Evolutionary conservation across 1,140 invertebrate genomes (phyloP).

Genomic region (Melanaphis sacchari): DNA sequence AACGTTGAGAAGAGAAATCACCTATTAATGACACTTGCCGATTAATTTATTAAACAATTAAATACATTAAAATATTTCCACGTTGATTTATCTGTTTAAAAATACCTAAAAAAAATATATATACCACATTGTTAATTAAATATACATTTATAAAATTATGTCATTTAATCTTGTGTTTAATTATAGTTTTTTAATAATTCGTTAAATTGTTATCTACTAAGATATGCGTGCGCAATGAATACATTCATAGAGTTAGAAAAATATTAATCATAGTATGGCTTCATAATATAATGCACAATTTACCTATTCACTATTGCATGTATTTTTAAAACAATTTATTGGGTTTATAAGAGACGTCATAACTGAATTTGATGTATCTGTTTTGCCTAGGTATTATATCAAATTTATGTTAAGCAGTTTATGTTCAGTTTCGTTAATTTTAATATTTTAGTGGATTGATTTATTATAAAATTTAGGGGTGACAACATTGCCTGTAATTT

Average conservation of each 20-base stretch:
- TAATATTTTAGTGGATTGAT: background rate
- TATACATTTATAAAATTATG: background rate
- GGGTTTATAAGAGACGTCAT: background rate
- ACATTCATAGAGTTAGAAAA: background rate
- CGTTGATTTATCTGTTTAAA: background rate
- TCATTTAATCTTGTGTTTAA: background rate
- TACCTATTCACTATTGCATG: no score
- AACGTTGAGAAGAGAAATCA: background rate
- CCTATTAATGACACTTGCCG: background rate
- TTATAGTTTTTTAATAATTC: slow-evolving; percentile 4
- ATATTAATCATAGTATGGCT: background rate
- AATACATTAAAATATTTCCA: background rate
- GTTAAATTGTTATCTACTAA: background rate
- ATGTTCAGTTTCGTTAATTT: background rate
- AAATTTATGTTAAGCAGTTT: background rate
- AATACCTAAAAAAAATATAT: background rate
- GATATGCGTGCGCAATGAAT: background rate
- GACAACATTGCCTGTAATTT: background rate
- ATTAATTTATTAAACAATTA: background rate
- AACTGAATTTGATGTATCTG: background rate
- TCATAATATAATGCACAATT: background rate
- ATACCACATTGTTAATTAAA: background rate
- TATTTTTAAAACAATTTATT: background rate
- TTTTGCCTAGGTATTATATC: background rate
- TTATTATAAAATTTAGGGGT: background rate